phyloP scores from a whole-genome alignment of 2,888 invertebrate species.

The Eupeodes luniger region DNA sequence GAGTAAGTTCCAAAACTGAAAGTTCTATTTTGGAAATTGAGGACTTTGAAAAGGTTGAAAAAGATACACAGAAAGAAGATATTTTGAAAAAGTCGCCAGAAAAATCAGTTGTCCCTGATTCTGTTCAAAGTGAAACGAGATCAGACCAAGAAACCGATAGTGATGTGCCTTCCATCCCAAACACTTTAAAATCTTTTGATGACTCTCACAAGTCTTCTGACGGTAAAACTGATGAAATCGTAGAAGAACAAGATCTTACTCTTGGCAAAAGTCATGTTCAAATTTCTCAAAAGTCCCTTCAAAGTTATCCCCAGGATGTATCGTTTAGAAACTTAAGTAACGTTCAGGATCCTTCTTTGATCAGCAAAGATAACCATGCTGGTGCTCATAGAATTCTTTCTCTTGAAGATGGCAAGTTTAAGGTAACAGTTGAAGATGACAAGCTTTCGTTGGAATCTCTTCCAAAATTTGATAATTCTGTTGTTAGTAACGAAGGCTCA shows the following conservation, averaged over 20 bases:
- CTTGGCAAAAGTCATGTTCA: rapidly evolving
- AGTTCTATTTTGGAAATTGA: neutral
- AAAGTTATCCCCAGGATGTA: neutral
- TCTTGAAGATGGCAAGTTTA: too few relatives aligned
- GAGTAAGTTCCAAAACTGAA: neutral
- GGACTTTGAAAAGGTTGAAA: neutral
- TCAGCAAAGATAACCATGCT: too few relatives aligned
- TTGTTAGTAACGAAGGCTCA: too few relatives aligned
- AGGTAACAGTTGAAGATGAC: too few relatives aligned
- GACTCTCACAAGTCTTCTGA: neutral
- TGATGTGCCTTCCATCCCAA: neutral
- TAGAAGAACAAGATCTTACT: neutral
- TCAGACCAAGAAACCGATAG: neutral
- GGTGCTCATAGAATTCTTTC: too few relatives aligned
- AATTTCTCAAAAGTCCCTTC: neutral
- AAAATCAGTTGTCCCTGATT: neutral
- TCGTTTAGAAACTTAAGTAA: too few relatives aligned
- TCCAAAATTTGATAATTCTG: too few relatives aligned
- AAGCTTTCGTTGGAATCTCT: too few relatives aligned
- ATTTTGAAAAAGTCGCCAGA: neutral
- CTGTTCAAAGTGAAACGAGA: neutral
- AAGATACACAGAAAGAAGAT: neutral
- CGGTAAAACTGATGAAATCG: neutral
- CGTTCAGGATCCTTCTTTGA: too few relatives aligned
- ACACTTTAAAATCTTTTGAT: neutral